Base-by-base conservation (phyloP, 2,113 vertebrate species). In the Ancistrus triradiatus region DNA sequence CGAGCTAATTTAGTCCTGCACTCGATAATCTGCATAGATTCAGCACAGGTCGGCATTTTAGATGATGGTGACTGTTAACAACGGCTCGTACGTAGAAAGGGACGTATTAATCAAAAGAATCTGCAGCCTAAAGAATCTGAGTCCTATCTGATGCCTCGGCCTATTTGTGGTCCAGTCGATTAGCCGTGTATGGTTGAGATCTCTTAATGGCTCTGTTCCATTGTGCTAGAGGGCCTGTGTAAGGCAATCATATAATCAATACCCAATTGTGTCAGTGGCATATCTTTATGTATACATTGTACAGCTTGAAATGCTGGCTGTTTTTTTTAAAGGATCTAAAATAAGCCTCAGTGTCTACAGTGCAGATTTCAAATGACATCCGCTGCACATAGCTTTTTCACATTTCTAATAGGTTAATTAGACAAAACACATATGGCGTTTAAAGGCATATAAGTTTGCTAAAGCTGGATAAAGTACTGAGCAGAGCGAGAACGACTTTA, bases 231-330 rank as follows among this genome's bases (percentile, higher is more conserved):
- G 50, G 46, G 56, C 73, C 77, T 78, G 82, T 83, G 77, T 81
- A 84, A 82, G 82, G 79, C 83, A 77, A 86, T 83, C 80, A 78
- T 74, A 71, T 78, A 61, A 85, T 88, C 84, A 79, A 86, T 87
- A 86, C 78, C 78, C 79, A 77, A 71, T 78, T 81, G 77, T 79
- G 74, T 77, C 38, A 56, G 61, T 80, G 81, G 74, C 77, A 78
- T 83, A 81, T 83, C 83, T 83, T 83, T 81, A 85, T 82, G 80
- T 81, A 73, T 77, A 77, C 84, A 80, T 83, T 82, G 83, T 81
- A 79, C 79, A 78, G 69, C 81, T 80, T 76, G 72, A 77, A 79
- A 76, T 78, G 80, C 22, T 25, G 40, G 48, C 53, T 25, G 21
- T 66, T 17, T 46, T 53, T 44, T 44, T 35, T 13, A 35, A 9